Conservation (phyloP, 2,888 invertebrate genomes). For the Stenotaenia linearis region DNA sequence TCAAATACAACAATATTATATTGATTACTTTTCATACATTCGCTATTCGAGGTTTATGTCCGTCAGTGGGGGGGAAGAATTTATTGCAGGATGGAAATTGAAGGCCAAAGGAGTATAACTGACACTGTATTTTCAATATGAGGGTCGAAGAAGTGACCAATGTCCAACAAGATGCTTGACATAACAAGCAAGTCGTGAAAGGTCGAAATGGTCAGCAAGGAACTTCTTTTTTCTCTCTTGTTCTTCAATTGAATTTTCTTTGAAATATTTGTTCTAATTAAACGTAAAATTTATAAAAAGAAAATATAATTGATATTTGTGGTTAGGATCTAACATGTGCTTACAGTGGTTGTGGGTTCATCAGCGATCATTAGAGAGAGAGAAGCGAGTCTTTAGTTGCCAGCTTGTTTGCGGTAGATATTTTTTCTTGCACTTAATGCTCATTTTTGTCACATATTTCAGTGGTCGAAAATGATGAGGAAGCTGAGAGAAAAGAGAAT, state of each 20-base stretch:
- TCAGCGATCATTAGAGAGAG: constrained; percentile 9
- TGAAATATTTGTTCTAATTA: too few species aligned
- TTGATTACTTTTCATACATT: neutral
- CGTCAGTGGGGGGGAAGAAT: neutral
- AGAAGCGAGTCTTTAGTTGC: constrained; percentile 2
- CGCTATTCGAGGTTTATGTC: neutral
- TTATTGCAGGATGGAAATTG: neutral
- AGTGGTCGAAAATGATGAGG: constrained; percentile 9
- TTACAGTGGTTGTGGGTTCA: constrained; percentile 4
- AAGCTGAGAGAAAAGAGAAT: constrained; percentile 4
- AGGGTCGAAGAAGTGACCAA: neutral
- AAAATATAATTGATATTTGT: neutral
- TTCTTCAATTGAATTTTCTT: too few species aligned
- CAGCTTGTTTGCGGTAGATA: constrained; percentile 17
- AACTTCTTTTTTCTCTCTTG: neutral
- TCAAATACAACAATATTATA: too few species aligned
- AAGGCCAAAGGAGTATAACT: constrained; percentile 9
- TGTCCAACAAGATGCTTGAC: constrained; percentile 9
- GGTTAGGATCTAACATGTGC: neutral
- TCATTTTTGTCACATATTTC: constrained; percentile 28
- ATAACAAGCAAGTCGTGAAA: neutral
- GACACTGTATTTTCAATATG: neutral
- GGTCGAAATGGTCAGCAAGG: constrained; percentile 1
- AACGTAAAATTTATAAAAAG: neutral
- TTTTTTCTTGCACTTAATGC: constrained; percentile 26